Evolutionary conservation across 1,140 invertebrate genomes (phyloP), one percentile per base, ranked within the genome.

Genomic region (Pogonomyrmex californicus): DNA sequence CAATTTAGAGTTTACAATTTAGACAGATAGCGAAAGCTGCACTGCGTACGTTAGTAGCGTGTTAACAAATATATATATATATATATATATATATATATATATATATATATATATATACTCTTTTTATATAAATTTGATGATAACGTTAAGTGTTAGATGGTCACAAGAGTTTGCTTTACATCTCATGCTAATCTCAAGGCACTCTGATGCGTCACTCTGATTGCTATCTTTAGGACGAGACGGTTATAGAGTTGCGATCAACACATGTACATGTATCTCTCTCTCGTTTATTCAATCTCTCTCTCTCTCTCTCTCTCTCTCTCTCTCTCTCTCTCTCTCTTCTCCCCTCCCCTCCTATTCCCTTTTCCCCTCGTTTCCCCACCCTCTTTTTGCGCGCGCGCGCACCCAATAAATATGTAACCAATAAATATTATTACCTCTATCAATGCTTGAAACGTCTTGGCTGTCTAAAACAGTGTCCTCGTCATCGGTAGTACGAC

Each of bases 401-500:
- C 47, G 23, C 33, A 14, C 3, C n/a, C n/a, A n/a, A n/a, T n/a
- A n/a, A n/a, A n/a, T 12, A 54, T 2, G 9, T 23, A 6, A 76
- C 0, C 23, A 38, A 66, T 58, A 51, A 86, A 51, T 82, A 60
- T 82, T 87, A 41, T 93, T 95, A 98, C 97, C 97, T 97, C 97
- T 96, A 94, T 98, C 97, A 63, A 97, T 97, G 96, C 97, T 98
- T 30, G 89, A 90, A 58, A 97, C 96, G 89, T 97, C 97, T 94
- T 97, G 97, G 94, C 97, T 97, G 93, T 98, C 97, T 58, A 98
- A 96, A 60, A 97, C 97, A 62, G 97, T 98, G 88, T 97, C 97
- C 93, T 98, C 97, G 82, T 98, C 97, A 93, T 98, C 97, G 1
- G 96, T 97, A 85, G 97, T 97, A 91, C 97, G 95, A 83, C 97